Percentiles rank a stretch among this genome's conserved stretches.
Evolutionary conservation across 1,140 invertebrate species (phyloP).

Genomic region (Wasmannia auropunctata): DNA sequence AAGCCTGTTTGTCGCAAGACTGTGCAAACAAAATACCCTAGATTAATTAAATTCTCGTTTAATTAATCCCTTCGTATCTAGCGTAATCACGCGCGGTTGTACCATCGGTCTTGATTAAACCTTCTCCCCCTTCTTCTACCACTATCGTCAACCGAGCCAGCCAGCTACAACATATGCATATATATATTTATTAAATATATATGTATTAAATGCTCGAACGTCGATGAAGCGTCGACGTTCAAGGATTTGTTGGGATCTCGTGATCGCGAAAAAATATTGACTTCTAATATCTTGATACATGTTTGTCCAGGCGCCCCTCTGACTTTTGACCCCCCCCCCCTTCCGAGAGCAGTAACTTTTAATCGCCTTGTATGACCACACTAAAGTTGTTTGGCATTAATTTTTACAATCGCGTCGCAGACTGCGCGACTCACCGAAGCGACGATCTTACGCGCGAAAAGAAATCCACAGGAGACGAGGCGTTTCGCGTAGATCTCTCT

Average conservation of each 20-base stretch:
- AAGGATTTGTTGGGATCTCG: neutral
- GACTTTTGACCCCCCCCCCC: neutral
- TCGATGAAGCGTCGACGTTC: neutral
- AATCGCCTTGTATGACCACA: neutral
- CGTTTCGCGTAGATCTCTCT: too few relatives aligned
- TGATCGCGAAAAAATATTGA: neutral
- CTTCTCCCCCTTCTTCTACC: neutral
- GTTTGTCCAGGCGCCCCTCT: neutral
- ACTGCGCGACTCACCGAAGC: neutral
- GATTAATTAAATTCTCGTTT: neutral
- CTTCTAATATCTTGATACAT: neutral
- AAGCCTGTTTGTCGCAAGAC: neutral
- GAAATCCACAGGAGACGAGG: neutral
- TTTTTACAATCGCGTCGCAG: neutral
- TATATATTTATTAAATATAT: neutral
- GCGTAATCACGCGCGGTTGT: neutral
- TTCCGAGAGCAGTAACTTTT: slow-evolving; percentile 16
- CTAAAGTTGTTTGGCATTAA: slow-evolving; percentile 25
- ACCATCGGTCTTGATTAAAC: slow-evolving; percentile 1
- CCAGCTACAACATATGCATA: neutral
- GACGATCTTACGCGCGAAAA: neutral
- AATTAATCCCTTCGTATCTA: slow-evolving; percentile 11
- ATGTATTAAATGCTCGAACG: slow-evolving; percentile 1
- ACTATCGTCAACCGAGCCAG: neutral
- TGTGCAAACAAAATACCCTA: slow-evolving; percentile 8